phyloP scores from a whole-genome alignment of 2,888 invertebrate genomes.

The Lissonota sp. region DNA sequence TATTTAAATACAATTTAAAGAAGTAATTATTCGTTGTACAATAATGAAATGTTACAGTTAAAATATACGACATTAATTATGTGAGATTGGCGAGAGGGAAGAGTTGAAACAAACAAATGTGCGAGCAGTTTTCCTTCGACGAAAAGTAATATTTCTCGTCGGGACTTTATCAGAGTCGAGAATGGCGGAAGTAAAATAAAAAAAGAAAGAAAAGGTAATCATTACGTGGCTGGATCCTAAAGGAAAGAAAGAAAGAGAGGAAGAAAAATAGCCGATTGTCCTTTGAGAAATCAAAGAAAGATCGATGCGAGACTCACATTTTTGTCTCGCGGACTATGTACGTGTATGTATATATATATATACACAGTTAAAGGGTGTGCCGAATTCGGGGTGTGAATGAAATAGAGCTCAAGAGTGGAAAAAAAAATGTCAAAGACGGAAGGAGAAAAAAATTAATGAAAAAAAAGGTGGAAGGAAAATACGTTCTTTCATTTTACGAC shows the following conservation, averaged over 20 bases:
- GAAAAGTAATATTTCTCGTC: constrained; percentile 32
- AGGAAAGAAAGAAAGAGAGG: not conserved
- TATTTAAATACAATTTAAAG: constrained; percentile 65
- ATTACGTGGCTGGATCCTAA: constrained; percentile 41
- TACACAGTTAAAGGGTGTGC: not conserved
- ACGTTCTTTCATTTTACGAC: not conserved
- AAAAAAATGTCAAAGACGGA: not conserved
- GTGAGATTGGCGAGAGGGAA: constrained; percentile 34
- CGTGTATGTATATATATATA: constrained; percentile 3
- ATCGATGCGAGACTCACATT: constrained; percentile 41
- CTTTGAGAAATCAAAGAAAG: constrained; percentile 55
- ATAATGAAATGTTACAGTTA: constrained; percentile 63
- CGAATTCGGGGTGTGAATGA: constrained; percentile 37
- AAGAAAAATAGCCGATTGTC: constrained; percentile 29
- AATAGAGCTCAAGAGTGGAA: constrained; percentile 33
- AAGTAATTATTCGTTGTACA: constrained; percentile 66
- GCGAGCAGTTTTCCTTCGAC: constrained; percentile 22
- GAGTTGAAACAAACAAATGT: constrained; percentile 18
- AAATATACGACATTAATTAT: constrained; percentile 51
- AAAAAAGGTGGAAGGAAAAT: not conserved
- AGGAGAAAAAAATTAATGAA: constrained; percentile 13
- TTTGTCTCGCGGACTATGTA: constrained; percentile 41
- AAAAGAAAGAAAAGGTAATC: not conserved
- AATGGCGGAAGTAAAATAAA: constrained; percentile 2
- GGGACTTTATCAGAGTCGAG: constrained; percentile 44